Evolutionary conservation across 2,888 invertebrate genomes (phyloP), one percentile per base, ranked within the genome.

Genomic region (Drosophila neutralis): DNA sequence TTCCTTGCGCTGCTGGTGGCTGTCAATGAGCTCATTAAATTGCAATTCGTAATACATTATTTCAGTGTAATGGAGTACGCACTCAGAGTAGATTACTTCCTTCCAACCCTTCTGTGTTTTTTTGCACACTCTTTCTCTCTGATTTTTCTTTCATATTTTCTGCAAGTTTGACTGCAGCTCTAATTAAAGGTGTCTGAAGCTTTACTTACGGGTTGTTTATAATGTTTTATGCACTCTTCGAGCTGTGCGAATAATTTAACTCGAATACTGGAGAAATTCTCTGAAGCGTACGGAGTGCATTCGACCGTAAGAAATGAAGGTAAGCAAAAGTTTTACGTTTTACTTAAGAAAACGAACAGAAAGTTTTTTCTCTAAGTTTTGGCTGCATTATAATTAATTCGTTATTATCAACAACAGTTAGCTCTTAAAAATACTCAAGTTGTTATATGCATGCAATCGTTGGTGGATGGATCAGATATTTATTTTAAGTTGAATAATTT

Each of bases 21-120:
- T 87, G 90, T 83, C 89, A 88, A 88, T 87, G 82, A 76, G 87
- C 87, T 88, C 82, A 83, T 87, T 86, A 90, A 90, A 90, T 69
- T 83, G 89, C 80, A 72, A 87, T 88, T 83, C 82, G 36, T 57
- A 61, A 63, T 49, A 68, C 71, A 69, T 83, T 65, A 83, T 69
- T 71, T 69, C 56, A 67, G 65, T 62, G 78, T 72, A 79, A 88
- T 72, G 76, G 71, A 87, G 70, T 68, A 60, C 61, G 48, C 61
- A 64, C 82, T 77, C 62, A 66, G 27, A 60, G 62, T 53, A 73
- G 70, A 80, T 82, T 78, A 70, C 64, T 78, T 83, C 38, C 54
- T 27, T 48, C 51, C 60, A 48, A 51, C 40, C 45, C 45, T 57
- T 2, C 42, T 64, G 52, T 45, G 59, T 36, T 36, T 36, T 42